phyloP scores from a whole-genome alignment of 2,888 invertebrate species.

The Globia sparganii region DNA sequence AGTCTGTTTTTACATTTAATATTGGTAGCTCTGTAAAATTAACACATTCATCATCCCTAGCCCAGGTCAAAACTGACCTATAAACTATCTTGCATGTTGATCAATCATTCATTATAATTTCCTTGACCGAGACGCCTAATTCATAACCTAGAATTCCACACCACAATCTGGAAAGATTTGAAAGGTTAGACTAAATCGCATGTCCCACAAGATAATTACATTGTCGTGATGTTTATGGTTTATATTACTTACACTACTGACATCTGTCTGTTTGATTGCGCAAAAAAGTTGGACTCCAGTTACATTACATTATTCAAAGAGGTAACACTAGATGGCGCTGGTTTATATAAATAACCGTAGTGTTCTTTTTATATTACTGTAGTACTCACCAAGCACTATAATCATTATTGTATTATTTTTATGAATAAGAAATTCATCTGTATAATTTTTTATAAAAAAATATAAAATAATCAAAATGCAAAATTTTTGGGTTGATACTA shows the following conservation, averaged over 20 bases:
- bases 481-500: fast-evolving
- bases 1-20: neutral
- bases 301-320: neutral
- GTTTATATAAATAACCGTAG: fast-evolving
- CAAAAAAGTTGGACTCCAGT: neutral
- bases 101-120: too few relatives aligned
- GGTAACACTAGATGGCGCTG: conserved; percentile 38
- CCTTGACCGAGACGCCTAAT: neutral
- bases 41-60: neutral
- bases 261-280: conserved; percentile 27
- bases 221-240: neutral
- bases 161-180: neutral
- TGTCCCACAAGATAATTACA: neutral
- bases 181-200: neutral
- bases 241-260: neutral
- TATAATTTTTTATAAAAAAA: neutral
- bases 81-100: neutral
- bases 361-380: neutral
- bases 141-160: neutral
- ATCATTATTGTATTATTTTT: neutral
- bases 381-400: neutral
- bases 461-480: fast-evolving
- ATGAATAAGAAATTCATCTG: neutral
- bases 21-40: neutral
- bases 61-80: neutral